Percentiles rank a stretch among this genome's conserved stretches.
phyloP scores from a whole-genome alignment of 2,888 invertebrate genomes.

The Tuberolachnus salignus region DNA sequence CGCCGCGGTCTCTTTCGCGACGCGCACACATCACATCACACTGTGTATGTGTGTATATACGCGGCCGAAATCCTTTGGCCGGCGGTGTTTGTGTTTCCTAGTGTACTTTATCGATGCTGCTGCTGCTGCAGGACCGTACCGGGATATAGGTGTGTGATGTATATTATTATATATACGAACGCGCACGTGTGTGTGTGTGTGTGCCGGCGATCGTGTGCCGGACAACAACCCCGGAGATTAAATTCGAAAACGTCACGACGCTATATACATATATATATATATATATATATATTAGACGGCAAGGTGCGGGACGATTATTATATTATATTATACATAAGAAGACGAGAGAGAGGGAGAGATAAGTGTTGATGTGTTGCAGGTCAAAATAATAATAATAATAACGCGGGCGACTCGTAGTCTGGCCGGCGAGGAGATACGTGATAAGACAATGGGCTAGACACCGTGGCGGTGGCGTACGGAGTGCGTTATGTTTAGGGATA shows the following conservation, averaged over 20 bases:
- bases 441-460: constrained; percentile 55
- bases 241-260: constrained; percentile 31
- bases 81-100: constrained; percentile 49
- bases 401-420: constrained; percentile 49
- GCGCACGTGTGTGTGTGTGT: neutral
- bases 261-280: neutral
- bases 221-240: constrained; percentile 47
- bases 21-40: neutral
- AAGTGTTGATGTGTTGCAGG: neutral
- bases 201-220: constrained; percentile 29
- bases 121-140: neutral
- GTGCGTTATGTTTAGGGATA: constrained; percentile 40
- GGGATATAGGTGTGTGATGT: neutral
- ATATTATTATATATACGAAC: neutral
- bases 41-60: no score
- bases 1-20: constrained; percentile 26
- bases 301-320: neutral
- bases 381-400: no score
- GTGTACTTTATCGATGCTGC: no score
- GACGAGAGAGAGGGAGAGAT: neutral
- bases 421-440: constrained; percentile 39
- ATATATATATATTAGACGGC: neutral
- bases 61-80: constrained; percentile 16
- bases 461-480: neutral
- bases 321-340: neutral